Conservation (phyloP, 2,888 invertebrate species). For the Hyppa rectilinea region DNA sequence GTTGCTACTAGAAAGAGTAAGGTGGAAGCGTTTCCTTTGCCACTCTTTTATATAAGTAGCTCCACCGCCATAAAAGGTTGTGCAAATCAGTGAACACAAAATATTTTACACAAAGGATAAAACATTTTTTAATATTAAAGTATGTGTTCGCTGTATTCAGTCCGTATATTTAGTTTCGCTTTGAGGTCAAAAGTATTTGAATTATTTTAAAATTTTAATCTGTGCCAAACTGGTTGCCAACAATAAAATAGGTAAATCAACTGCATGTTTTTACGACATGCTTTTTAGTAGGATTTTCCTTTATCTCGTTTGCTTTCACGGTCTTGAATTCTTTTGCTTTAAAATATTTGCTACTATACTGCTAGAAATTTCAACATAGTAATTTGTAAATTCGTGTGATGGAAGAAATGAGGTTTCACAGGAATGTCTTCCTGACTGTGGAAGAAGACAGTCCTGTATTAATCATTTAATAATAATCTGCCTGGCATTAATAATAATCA, state of each 20-base stretch:
- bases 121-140: constrained; percentile 12
- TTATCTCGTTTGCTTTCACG: background rate
- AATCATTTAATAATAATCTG: background rate
- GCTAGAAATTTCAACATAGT: too few relatives aligned
- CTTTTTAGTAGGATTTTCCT: background rate
- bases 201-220: constrained; percentile 64
- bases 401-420: background rate
- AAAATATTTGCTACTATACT: background rate
- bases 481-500: background rate
- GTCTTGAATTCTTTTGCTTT: background rate
- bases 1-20: too few relatives aligned
- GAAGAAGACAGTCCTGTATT: background rate
- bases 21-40: too few relatives aligned
- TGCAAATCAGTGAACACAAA: constrained; percentile 16
- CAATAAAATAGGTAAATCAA: constrained; percentile 2
- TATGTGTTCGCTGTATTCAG: constrained; percentile 26
- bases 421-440: background rate
- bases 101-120: constrained; percentile 33
- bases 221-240: constrained; percentile 50
- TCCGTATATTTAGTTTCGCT: constrained; percentile 32
- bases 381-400: background rate
- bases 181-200: constrained; percentile 60
- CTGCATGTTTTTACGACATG: background rate
- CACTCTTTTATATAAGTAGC: too few relatives aligned
- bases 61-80: too few relatives aligned